Percentiles rank a stretch among this genome's conserved stretches.
These are phyloP conservation scores for Dolichotis patagonum DNA, from an alignment of 2,113 vertebrate species.

Conservation along the genomic window DNA sequence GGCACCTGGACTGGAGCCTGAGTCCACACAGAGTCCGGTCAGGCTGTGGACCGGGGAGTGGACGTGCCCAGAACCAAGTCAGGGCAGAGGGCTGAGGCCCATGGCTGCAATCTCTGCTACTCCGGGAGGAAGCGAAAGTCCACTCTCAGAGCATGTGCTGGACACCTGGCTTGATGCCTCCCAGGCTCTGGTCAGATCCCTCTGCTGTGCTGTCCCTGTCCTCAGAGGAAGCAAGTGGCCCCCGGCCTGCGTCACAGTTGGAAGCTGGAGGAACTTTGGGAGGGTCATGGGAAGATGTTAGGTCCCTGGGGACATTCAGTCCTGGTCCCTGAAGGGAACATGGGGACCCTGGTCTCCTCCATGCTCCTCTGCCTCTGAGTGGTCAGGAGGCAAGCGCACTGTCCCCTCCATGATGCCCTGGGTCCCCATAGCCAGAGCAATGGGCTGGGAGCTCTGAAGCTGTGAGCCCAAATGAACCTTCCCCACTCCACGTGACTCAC, in stretches of 20 bases:
- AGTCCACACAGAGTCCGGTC: background rate
- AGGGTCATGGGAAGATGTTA: background rate
- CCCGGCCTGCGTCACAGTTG: too few relatives aligned
- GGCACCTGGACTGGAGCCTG: accelerated
- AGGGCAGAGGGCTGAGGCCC: accelerated
- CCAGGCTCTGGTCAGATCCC: accelerated
- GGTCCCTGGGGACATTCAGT: background rate
- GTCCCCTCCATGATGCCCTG: too few relatives aligned
- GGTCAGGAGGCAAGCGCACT: background rate
- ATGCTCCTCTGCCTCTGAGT: background rate
- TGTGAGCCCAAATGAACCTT: background rate
- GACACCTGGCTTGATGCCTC: accelerated
- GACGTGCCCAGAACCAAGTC: accelerated
- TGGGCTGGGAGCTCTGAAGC: background rate
- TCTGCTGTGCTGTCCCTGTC: accelerated
- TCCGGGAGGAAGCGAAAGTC: background rate
- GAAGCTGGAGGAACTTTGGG: background rate
- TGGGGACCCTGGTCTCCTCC: background rate
- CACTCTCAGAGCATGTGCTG: background rate
- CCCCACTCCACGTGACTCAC: background rate
- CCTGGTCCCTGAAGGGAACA: background rate
- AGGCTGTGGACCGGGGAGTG: accelerated
- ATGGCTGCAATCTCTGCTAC: background rate
- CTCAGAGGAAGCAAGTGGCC: background rate
- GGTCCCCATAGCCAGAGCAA: background rate